phyloP scores from a whole-genome alignment of 2,113 vertebrate genomes.

The Sus scrofa region DNA sequence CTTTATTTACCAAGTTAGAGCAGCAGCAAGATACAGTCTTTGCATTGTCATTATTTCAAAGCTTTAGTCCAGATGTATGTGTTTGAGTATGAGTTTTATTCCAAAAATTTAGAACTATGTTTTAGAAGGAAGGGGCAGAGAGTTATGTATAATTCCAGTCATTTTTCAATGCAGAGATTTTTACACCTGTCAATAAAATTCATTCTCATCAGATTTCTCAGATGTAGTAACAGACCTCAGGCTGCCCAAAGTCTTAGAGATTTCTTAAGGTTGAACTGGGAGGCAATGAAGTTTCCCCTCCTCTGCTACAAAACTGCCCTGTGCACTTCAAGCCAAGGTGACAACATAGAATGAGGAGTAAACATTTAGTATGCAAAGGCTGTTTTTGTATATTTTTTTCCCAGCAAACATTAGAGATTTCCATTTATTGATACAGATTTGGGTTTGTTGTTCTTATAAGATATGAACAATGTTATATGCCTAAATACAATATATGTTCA shows the following conservation, averaged over 20 bases:
- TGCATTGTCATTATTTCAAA: background rate
- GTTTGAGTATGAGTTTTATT: background rate
- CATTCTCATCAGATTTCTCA: background rate
- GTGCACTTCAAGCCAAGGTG: background rate
- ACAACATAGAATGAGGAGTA: background rate
- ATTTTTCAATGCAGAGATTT: background rate
- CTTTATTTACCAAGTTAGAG: background rate
- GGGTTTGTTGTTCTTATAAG: background rate
- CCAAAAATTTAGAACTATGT: background rate
- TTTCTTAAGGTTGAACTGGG: background rate
- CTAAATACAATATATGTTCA: background rate
- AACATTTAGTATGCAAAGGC: background rate
- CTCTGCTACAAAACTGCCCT: background rate
- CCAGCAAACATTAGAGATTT: background rate
- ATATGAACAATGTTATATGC: background rate
- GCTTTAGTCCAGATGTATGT: background rate
- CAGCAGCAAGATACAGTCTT: background rate
- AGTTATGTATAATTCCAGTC: background rate
- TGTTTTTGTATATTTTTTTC: background rate
- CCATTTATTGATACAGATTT: background rate
- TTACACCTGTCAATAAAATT: background rate
- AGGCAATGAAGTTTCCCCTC: background rate
- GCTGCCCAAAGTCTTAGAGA: background rate
- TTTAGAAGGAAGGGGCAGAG: background rate
- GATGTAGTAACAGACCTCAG: background rate